Evolutionary conservation across 2,797 vertebrate species (phyloP), one percentile per base, ranked within the genome.

Genomic region (Muraenolepis orangiensis): DNA sequence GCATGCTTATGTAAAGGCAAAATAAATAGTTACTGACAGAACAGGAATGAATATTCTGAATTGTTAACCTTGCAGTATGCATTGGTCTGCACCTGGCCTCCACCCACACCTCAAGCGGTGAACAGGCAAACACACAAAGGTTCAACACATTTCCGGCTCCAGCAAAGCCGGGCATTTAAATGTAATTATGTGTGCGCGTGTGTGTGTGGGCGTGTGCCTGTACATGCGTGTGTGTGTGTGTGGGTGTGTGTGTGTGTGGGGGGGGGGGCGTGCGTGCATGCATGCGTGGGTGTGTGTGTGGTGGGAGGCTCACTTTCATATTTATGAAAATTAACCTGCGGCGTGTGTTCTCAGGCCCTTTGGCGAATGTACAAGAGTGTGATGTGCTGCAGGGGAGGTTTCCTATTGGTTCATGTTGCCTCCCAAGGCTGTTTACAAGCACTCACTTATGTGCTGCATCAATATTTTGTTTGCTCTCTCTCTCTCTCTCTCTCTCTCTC

Each of bases 261-360:
- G 31, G 66, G 36, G 46, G 42, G 18, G 42, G 36, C 8, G 32
- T 34, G 32, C 8, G 32, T 34, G 32, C 8, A 34, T 34, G 32
- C 8, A 3, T 34, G 32, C 8, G 8, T 34, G 32, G 8, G 32
- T 34, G 32, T 34, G 32, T 34, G 32, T 78, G 80, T 80, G 79
- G 76, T 81, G 31, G 66, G 36, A 57, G n/a, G n/a, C 76, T 73
- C 73, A 78, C 76, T 74, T 79, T 87, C 74, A 81, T 85, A 83
- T 86, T 80, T 85, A 76, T 80, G 51, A 66, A 73, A 85, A 75
- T 82, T 38, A 84, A 84, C 73, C 75, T 74, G 78, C 31, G 28
- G 32, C 20, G 1, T 51, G 42, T n/a, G 42, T 7, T 16, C 42
- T 20, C 16, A 18, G 42, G 18, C 42, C 16, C 42, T 18, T 18